Percentiles rank a stretch among this genome's conserved stretches.
Conservation (phyloP, 2,888 invertebrate species). For the Thysanoteuthis rhombus region DNA sequence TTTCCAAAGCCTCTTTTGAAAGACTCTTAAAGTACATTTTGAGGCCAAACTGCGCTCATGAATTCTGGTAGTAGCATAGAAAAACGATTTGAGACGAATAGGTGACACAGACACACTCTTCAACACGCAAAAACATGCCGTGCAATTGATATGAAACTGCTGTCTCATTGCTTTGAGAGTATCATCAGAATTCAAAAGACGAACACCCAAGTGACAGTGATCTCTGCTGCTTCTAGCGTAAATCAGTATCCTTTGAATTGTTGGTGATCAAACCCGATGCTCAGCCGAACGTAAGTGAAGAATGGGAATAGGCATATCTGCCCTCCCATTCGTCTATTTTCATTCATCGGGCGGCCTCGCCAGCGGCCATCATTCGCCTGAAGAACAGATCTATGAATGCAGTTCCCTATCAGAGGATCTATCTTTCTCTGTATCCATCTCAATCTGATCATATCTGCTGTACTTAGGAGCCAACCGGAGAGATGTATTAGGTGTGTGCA, state of each 20-base stretch:
- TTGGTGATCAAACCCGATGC: neutral
- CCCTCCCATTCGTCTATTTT: neutral
- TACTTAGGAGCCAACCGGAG: fast-evolving
- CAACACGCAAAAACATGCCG: too few relatives aligned
- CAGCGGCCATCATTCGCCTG: neutral
- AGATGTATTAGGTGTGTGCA: too few relatives aligned
- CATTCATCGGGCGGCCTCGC: neutral
- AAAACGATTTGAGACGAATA: too few relatives aligned
- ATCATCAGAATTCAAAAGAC: too few relatives aligned
- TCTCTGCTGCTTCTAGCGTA: neutral
- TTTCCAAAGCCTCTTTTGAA: too few relatives aligned
- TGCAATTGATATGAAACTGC: too few relatives aligned
- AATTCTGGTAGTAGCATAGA: too few relatives aligned
- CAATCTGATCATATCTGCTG: neutral
- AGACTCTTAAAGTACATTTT: too few relatives aligned
- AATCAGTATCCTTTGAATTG: neutral
- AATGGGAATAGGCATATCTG: neutral
- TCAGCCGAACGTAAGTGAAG: neutral
- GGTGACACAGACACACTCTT: too few relatives aligned
- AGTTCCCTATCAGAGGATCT: neutral
- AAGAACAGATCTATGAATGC: neutral
- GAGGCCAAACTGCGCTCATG: too few relatives aligned
- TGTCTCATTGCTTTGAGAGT: too few relatives aligned
- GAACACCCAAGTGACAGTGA: neutral
- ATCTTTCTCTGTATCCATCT: neutral